Percentiles rank a stretch among this genome's conserved stretches.
Conservation (phyloP, 2,113 vertebrate genomes). For the Mandrillus leucophaeus region DNA sequence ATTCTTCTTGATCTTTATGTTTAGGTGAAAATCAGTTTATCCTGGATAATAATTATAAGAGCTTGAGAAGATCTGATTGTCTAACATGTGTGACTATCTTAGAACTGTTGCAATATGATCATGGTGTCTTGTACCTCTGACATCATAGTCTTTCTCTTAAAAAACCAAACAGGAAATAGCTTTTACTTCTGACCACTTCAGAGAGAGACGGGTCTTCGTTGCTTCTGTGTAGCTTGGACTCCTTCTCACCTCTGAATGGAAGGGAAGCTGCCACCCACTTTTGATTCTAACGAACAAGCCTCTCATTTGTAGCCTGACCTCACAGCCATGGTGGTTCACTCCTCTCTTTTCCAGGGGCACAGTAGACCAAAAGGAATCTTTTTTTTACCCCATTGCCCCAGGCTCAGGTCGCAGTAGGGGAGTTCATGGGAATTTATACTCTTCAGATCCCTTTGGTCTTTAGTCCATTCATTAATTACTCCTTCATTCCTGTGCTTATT, state of each 20-base stretch:
- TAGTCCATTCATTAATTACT: neutral
- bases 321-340: rapidly evolving
- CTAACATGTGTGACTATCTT: rapidly evolving
- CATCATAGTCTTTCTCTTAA: neutral
- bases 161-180: neutral
- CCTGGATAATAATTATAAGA: neutral
- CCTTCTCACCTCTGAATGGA: rapidly evolving
- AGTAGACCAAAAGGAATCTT: neutral
- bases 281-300: neutral
- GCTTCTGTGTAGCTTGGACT: too few relatives aligned
- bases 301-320: neutral
- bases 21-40: conserved; percentile 46
- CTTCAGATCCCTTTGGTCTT: neutral
- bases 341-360: neutral
- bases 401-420: too few relatives aligned
- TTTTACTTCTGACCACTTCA: neutral
- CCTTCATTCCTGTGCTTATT: neutral
- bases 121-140: neutral
- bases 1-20: conserved; percentile 70
- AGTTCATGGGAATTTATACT: too few relatives aligned
- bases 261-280: neutral
- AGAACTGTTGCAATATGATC: neutral
- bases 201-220: neutral
- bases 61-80: neutral
- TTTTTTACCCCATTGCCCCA: neutral